phyloP scores from a whole-genome alignment of 2,888 invertebrate species.

The Drosophila leonis region DNA sequence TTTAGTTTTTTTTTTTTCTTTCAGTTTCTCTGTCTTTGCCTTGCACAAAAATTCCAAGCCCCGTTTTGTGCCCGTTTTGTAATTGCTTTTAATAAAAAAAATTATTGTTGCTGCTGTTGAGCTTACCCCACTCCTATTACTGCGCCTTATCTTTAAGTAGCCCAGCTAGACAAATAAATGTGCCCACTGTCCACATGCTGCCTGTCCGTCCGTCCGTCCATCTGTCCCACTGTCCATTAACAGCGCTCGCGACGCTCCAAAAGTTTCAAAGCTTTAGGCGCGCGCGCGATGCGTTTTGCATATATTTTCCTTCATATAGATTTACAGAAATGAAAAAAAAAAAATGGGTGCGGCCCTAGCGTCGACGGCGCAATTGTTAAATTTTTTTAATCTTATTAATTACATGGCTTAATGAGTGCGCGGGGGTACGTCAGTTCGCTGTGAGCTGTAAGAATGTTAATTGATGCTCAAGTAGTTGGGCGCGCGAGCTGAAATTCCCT shows the following conservation, averaged over 20 bases:
- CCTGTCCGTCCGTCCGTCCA: too few relatives aligned
- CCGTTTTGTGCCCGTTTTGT: conserved; percentile 70
- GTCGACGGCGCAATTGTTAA: conserved; percentile 69
- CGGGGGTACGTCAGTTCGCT: conserved; percentile 1
- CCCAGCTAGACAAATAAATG: conserved; percentile 44
- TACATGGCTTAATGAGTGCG: conserved; percentile 74
- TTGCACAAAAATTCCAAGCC: conserved; percentile 70
- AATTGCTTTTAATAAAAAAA: conserved; percentile 80
- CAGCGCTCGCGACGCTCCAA: conserved; percentile 52
- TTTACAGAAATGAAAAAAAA: conserved; percentile 18
- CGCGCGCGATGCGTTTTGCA: conserved; percentile 78
- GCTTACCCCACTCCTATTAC: conserved; percentile 42
- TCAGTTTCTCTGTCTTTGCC: conserved; percentile 58
- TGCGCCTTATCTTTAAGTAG: conserved; percentile 57
- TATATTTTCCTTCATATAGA: conserved; percentile 68
- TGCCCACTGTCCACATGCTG: conserved; percentile 26
- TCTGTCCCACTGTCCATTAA: conserved; percentile 30
- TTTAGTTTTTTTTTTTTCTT: conserved; percentile 46
- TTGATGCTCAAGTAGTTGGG: conserved; percentile 63
- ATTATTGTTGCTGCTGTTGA: conserved; percentile 69
- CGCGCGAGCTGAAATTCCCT: conserved; percentile 35
- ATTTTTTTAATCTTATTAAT: conserved; percentile 79
- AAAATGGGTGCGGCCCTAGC: conserved; percentile 70
- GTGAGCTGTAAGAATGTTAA: conserved; percentile 63
- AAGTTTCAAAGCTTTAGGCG: conserved; percentile 59